These are phyloP conservation scores for Clamator glandarius DNA, from an alignment of 2,797 vertebrate species.

Conservation along the genomic window DNA sequence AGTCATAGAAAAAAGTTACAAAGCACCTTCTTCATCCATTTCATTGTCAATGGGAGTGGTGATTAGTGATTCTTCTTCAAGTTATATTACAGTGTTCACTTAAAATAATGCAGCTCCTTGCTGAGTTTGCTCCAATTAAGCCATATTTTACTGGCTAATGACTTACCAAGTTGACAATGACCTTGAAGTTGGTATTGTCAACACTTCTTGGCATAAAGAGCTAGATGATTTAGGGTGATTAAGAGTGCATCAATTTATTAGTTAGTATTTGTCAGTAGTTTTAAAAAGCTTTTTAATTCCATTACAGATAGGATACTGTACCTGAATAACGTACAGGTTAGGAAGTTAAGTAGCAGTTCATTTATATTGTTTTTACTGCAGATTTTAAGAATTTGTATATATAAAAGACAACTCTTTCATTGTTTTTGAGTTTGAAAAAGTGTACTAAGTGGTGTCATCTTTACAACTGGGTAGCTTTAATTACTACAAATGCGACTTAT, in stretches of 20 bases:
- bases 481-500: neutral
- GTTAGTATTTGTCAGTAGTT: constrained; percentile 68
- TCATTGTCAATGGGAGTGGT: constrained; percentile 83
- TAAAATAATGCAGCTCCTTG: constrained; percentile 88
- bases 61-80: constrained; percentile 89
- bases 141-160: constrained; percentile 92
- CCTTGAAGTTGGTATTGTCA: constrained; percentile 87
- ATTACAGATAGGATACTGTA: constrained; percentile 72
- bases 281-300: constrained; percentile 76
- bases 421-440: constrained; percentile 13
- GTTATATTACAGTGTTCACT: constrained; percentile 89
- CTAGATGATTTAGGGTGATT: constrained; percentile 83
- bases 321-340: constrained; percentile 69
- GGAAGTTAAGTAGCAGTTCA: constrained; percentile 72
- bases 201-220: constrained; percentile 76
- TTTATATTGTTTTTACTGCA: constrained; percentile 66
- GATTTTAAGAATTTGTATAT: neutral
- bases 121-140: constrained; percentile 89
- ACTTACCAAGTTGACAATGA: constrained; percentile 86
- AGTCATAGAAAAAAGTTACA: constrained; percentile 82
- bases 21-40: constrained; percentile 87
- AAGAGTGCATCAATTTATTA: constrained; percentile 80
- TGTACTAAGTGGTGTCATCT: neutral
- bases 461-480: neutral
- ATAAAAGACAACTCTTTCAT: neutral